These are phyloP conservation scores for Gopherus flavomarginatus DNA, from an alignment of 2,113 vertebrate genomes.

Conservation along the genomic window DNA sequence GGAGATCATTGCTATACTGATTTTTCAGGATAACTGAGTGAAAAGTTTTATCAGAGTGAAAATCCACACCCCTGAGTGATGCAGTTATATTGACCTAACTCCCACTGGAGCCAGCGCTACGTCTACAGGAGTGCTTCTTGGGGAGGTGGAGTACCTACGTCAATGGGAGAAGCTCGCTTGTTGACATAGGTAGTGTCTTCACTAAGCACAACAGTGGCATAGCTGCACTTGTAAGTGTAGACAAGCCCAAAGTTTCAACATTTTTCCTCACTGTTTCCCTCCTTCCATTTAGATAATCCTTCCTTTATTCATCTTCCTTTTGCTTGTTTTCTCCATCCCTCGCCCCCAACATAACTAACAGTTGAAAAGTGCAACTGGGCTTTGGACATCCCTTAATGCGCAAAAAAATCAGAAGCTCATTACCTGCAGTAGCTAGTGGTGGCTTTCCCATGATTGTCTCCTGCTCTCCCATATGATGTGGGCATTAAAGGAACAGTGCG, in stretches of 20 bases:
- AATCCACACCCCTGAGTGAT: neutral
- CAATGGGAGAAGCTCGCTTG: neutral
- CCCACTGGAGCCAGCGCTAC: neutral
- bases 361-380: neutral
- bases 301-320: neutral
- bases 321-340: neutral
- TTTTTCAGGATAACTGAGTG: neutral
- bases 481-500: neutral
- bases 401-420: neutral
- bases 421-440: neutral
- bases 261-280: neutral
- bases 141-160: neutral
- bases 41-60: neutral
- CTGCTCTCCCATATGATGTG: fast-evolving
- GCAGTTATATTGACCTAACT: neutral
- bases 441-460: neutral
- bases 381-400: neutral
- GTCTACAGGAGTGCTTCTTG: too few species aligned
- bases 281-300: too few species aligned
- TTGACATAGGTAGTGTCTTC: neutral
- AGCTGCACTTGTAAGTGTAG: neutral
- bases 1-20: neutral
- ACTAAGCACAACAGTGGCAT: neutral
- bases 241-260: neutral
- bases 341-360: fast-evolving